A percentile compares a stretch with the other conserved stretches of the same genome.
Conservation (phyloP, 2,113 vertebrate species). For the Oenanthe melanoleuca region DNA sequence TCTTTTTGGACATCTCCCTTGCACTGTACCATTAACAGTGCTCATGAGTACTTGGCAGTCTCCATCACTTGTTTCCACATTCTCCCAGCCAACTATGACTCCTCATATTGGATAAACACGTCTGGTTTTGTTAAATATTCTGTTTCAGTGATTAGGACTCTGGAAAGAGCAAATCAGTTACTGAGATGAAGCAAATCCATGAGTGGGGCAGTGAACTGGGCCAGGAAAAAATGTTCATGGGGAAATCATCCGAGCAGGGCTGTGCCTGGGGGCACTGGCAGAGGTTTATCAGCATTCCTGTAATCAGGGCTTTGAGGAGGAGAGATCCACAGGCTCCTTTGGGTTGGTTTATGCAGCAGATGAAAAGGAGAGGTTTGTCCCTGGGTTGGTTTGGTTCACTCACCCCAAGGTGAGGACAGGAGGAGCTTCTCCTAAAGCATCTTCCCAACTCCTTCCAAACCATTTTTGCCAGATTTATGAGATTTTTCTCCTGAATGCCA, state of each 20-base stretch:
- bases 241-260: neutral
- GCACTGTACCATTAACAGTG: neutral
- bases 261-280: neutral
- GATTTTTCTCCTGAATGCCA: neutral
- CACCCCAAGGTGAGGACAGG: neutral
- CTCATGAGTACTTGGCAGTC: neutral
- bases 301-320: neutral
- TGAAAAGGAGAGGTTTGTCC: neutral
- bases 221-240: neutral
- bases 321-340: neutral
- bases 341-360: neutral
- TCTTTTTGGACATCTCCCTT: neutral
- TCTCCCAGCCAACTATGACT: conserved; percentile 10
- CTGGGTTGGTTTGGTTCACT: neutral
- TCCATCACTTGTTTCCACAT: neutral
- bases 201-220: neutral
- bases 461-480: neutral
- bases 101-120: neutral
- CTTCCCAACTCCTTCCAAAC: neutral
- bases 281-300: neutral
- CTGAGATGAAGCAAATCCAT: neutral
- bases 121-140: neutral
- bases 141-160: neutral
- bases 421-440: neutral
- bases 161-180: conserved; percentile 10